A percentile compares a stretch with the other conserved stretches of the same genome.
These are phyloP conservation scores for Drosophila lutescens DNA, from an alignment of 2,888 invertebrate genomes.

Conservation along the genomic window DNA sequence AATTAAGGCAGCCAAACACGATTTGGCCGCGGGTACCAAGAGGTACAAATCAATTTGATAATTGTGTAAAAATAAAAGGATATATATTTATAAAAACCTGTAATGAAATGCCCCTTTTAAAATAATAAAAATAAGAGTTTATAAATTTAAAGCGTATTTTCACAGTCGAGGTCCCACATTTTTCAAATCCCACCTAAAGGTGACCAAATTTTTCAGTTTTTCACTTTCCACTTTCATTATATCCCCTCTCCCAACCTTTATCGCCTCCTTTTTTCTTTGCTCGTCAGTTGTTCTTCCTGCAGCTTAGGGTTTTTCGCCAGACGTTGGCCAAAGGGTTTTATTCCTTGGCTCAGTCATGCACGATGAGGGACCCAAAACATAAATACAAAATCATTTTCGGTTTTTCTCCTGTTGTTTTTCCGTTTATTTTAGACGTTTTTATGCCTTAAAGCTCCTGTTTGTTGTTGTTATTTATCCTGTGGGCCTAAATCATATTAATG, in stretches of 20 bases:
- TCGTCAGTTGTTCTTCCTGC: constrained; percentile 5
- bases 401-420: constrained; percentile 28
- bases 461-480: constrained; percentile 40
- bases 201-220: constrained; percentile 38
- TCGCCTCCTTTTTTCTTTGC: neutral
- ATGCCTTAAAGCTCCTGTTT: constrained; percentile 6
- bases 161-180: neutral
- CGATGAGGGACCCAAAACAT: constrained; percentile 60
- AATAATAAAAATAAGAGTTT: neutral
- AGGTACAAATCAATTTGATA: too few species aligned
- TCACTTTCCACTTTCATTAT: constrained; percentile 16
- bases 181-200: constrained; percentile 8
- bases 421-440: constrained; percentile 23
- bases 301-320: constrained; percentile 6
- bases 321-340: constrained; percentile 29
- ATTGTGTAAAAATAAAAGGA: neutral
- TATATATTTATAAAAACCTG: too few species aligned
- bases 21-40: neutral
- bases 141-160: neutral
- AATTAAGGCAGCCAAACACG: neutral
- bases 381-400: constrained; percentile 47
- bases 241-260: neutral
- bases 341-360: constrained; percentile 66
- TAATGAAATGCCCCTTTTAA: too few species aligned
- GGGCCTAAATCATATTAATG: constrained; percentile 73